These are phyloP conservation scores for Sinosuthora webbiana DNA, from an alignment of 2,113 vertebrate species.

Conservation along the genomic window DNA sequence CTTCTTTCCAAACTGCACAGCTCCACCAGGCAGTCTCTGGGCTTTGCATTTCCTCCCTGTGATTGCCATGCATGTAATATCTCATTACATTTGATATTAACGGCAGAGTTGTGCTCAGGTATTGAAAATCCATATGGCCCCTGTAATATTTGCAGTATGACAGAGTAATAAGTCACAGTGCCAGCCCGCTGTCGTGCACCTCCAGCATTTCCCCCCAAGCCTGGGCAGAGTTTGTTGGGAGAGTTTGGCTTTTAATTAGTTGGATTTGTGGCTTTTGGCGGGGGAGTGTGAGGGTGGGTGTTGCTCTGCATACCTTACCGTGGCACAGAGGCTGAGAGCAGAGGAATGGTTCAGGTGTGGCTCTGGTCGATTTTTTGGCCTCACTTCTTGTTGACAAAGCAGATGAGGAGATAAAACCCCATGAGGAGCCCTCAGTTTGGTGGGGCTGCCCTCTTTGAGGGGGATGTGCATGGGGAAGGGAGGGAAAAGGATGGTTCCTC, in stretches of 20 bases:
- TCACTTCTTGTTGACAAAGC: neutral
- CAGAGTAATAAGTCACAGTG: conserved; percentile 44
- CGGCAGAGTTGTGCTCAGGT: conserved; percentile 44
- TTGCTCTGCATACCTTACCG: neutral
- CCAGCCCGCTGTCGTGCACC: neutral
- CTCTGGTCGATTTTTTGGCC: neutral
- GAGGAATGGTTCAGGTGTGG: neutral
- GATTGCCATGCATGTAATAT: conserved; percentile 52
- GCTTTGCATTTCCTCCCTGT: conserved; percentile 12
- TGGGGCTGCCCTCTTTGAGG: neutral
- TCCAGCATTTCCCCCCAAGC: neutral
- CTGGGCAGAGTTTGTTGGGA: neutral
- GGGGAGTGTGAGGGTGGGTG: neutral
- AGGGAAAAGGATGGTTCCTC: neutral
- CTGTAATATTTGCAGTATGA: conserved; percentile 58
- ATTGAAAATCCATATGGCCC: conserved; percentile 60
- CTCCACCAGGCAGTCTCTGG: neutral
- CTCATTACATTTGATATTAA: conserved; percentile 63
- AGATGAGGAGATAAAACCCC: neutral
- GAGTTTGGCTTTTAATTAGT: conserved; percentile 7
- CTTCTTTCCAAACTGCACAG: conserved; percentile 4
- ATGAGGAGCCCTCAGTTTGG: neutral
- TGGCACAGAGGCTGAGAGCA: neutral
- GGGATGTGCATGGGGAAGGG: neutral
- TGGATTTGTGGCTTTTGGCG: neutral